These are phyloP conservation scores for Microplitis manilae DNA, from an alignment of 2,888 invertebrate genomes.

Conservation along the genomic window DNA sequence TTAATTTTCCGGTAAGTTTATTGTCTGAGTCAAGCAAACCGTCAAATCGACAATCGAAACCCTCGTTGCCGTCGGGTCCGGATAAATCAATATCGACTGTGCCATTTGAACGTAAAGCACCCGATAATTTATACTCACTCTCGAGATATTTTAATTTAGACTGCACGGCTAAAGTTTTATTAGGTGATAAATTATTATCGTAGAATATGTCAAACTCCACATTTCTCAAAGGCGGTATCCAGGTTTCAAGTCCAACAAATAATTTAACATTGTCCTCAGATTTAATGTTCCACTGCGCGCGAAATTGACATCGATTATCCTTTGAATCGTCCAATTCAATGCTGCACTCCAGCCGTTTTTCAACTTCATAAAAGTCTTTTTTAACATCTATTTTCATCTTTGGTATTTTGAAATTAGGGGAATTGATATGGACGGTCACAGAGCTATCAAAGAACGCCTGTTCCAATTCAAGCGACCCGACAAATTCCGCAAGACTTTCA, in stretches of 20 bases:
- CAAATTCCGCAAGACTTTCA: slow-evolving; percentile 73
- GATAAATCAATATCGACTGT: slow-evolving; percentile 52
- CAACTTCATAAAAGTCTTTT: slow-evolving; percentile 79
- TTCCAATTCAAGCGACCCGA: slow-evolving; percentile 76
- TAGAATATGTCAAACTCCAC: slow-evolving; percentile 60
- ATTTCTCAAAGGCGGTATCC: slow-evolving; percentile 65
- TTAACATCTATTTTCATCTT: slow-evolving; percentile 78
- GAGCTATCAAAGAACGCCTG: slow-evolving; percentile 78
- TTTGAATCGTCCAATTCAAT: slow-evolving; percentile 74
- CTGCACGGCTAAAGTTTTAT: slow-evolving; percentile 53
- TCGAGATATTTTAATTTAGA: slow-evolving; percentile 54
- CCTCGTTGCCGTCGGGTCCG: slow-evolving; percentile 55
- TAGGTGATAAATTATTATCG: slow-evolving; percentile 53
- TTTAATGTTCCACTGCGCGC: slow-evolving; percentile 65
- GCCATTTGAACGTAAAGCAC: slow-evolving; percentile 49
- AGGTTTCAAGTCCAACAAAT: slow-evolving; percentile 64
- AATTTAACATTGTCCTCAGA: slow-evolving; percentile 59
- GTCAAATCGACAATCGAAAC: slow-evolving; percentile 48
- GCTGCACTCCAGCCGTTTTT: slow-evolving; percentile 78
- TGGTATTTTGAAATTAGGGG: slow-evolving; percentile 78
- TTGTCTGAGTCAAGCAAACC: slow-evolving; percentile 56
- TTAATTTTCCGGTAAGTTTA: slow-evolving; percentile 57
- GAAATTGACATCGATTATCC: slow-evolving; percentile 58
- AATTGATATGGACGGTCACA: slow-evolving; percentile 77
- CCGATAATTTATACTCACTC: slow-evolving; percentile 55